Conservation (phyloP, 2,113 vertebrate species). For the Platichthys stellatus region DNA sequence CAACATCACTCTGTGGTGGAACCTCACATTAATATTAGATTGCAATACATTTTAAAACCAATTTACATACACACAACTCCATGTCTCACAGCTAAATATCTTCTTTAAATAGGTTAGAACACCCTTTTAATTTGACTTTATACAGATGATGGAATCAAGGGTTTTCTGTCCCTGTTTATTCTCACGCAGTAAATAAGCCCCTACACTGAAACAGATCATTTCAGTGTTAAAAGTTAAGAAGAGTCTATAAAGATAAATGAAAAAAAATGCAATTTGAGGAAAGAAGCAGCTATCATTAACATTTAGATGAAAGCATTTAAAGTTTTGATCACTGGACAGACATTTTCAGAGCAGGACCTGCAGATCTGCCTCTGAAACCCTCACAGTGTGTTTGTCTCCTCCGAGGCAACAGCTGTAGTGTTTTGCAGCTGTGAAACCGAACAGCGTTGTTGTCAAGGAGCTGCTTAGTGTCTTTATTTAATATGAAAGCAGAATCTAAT, state of each 20-base stretch:
- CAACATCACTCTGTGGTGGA: neutral
- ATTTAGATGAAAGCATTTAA: neutral
- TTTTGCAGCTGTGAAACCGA: conserved; percentile 11
- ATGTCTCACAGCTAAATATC: neutral
- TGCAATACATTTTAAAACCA: too few relatives aligned
- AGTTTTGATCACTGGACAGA: neutral
- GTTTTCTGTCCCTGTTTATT: neutral
- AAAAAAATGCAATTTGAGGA: too few relatives aligned
- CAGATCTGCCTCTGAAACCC: neutral
- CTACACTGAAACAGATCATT: neutral
- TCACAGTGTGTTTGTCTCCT: neutral
- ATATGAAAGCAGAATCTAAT: conserved; percentile 74
- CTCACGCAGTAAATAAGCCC: neutral
- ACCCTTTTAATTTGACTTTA: neutral
- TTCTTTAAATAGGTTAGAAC: neutral
- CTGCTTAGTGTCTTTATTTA: conserved; percentile 58
- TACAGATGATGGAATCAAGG: neutral
- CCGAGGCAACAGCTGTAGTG: neutral
- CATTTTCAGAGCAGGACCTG: neutral
- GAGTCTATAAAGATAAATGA: neutral
- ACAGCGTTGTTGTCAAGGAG: conserved; percentile 57
- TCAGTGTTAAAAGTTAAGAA: neutral
- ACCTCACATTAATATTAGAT: too few relatives aligned
- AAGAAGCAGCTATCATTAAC: neutral
- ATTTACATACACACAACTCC: too few relatives aligned